Percentiles rank a stretch among this genome's conserved stretches.
Conservation (phyloP, 2,888 invertebrate species). For the Ichneumoninae sp. region DNA sequence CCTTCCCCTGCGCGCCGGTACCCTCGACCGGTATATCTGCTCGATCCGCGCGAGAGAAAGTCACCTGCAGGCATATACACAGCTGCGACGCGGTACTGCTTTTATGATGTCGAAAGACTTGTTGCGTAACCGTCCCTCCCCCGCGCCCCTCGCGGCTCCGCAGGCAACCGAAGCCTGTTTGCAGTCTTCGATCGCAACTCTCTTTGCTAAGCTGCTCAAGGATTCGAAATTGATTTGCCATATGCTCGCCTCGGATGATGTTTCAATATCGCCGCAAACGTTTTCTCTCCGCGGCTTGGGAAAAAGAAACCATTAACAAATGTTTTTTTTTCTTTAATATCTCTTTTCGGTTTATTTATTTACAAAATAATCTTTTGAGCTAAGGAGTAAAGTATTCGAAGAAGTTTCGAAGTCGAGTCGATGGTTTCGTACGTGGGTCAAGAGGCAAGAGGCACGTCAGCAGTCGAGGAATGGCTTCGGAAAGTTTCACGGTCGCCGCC, state of each 20-base stretch:
- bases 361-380: too few relatives aligned
- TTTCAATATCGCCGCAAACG: background rate
- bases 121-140: constrained; percentile 40
- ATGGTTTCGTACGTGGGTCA: constrained; percentile 33
- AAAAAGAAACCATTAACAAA: background rate
- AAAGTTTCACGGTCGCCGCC: constrained; percentile 63
- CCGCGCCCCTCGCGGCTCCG: background rate
- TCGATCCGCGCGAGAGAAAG: constrained; percentile 69
- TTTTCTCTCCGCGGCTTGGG: too few relatives aligned
- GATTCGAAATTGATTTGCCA: constrained; percentile 55
- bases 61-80: constrained; percentile 65
- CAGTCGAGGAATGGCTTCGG: constrained; percentile 56
- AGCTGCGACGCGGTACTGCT: constrained; percentile 18
- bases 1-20: constrained; percentile 23
- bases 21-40: constrained; percentile 63
- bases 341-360: background rate
- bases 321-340: background rate
- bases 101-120: constrained; percentile 55
- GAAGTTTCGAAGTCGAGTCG: background rate
- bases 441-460: constrained; percentile 28
- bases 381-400: background rate
- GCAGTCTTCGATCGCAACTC: constrained; percentile 30
- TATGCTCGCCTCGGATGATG: constrained; percentile 22
- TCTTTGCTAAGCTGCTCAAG: constrained; percentile 44
- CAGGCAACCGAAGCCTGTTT: background rate